Percentiles rank a stretch among this genome's conserved stretches.
Conservation (phyloP, 1,140 invertebrate species). For the Leucophenga varia region DNA sequence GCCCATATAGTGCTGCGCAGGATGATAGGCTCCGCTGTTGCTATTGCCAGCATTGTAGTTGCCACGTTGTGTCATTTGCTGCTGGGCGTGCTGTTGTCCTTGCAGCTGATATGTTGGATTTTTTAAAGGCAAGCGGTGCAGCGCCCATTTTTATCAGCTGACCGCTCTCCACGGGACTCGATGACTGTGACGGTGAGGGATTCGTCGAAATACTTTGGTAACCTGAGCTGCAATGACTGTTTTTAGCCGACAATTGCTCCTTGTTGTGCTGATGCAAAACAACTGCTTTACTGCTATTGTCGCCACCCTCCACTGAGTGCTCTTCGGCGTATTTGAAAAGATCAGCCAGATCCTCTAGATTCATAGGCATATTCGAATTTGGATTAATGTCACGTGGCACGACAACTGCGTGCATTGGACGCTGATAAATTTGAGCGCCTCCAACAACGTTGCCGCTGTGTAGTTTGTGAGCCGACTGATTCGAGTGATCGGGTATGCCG, state of each 20-base stretch:
- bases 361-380: slow-evolving; percentile 59
- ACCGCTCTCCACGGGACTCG: slow-evolving; percentile 75
- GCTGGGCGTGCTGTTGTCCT: slow-evolving; percentile 6
- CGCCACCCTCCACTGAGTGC: slow-evolving; percentile 59
- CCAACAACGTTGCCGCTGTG: slow-evolving; percentile 38
- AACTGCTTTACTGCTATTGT: slow-evolving; percentile 38
- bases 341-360: slow-evolving; percentile 73
- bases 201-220: slow-evolving; percentile 85
- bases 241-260: slow-evolving; percentile 62
- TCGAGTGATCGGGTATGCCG: slow-evolving; percentile 50
- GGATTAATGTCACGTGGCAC: slow-evolving; percentile 33
- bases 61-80: slow-evolving; percentile 6
- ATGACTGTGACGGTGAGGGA: slow-evolving; percentile 77
- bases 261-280: slow-evolving; percentile 56
- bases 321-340: slow-evolving; percentile 68
- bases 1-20: slow-evolving; percentile 12
- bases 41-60: neutral
- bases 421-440: slow-evolving; percentile 3
- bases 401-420: slow-evolving; percentile 28
- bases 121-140: slow-evolving; percentile 77
- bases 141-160: slow-evolving; percentile 10
- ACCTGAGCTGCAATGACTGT: slow-evolving; percentile 79
- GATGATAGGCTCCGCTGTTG: slow-evolving; percentile 2
- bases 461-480: slow-evolving; percentile 56
- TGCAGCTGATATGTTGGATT: slow-evolving; percentile 84